Evolutionary conservation across 2,797 vertebrate genomes (phyloP).

Genomic region (Crocodylus rhombifer): DNA sequence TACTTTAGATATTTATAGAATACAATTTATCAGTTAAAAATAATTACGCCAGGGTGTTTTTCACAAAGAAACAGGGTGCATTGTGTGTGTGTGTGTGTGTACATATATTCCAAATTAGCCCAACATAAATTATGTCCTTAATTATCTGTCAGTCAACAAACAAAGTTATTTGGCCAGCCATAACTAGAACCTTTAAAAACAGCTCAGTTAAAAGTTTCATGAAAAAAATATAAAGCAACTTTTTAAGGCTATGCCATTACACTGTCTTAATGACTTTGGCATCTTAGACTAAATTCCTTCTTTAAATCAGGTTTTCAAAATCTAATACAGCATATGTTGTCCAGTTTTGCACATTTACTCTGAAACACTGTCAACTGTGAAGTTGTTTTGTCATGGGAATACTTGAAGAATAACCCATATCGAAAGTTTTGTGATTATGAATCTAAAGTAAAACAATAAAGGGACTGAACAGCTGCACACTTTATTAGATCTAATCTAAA

Average conservation of each 20-base stretch:
- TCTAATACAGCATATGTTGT: not conserved
- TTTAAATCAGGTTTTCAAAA: constrained; percentile 22
- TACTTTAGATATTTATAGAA: not conserved
- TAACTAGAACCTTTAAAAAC: too few relatives aligned
- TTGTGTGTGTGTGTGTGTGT: too few relatives aligned
- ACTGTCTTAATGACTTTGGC: not conserved
- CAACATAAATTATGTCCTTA: too few relatives aligned
- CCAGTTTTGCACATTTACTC: not conserved
- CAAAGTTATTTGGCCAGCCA: too few relatives aligned
- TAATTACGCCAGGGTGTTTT: not conserved
- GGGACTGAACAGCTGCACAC: constrained; percentile 38
- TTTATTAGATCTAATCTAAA: constrained; percentile 73
- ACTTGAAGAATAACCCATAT: constrained; percentile 36
- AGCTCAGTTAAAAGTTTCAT: not conserved
- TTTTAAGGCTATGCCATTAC: constrained; percentile 33
- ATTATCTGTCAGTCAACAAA: too few relatives aligned
- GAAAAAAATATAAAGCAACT: not conserved
- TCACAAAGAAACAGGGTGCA: not conserved
- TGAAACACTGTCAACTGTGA: not conserved
- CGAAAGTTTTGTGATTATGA: constrained; percentile 49
- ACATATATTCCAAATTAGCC: too few relatives aligned
- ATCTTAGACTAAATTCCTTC: not conserved
- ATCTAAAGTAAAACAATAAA: constrained; percentile 65
- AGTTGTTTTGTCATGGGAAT: not conserved
- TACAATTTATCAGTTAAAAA: not conserved